Evolutionary conservation across 2,113 vertebrate species (phyloP), one percentile per base, ranked within the genome.

Genomic region (Periophthalmus modestus): DNA sequence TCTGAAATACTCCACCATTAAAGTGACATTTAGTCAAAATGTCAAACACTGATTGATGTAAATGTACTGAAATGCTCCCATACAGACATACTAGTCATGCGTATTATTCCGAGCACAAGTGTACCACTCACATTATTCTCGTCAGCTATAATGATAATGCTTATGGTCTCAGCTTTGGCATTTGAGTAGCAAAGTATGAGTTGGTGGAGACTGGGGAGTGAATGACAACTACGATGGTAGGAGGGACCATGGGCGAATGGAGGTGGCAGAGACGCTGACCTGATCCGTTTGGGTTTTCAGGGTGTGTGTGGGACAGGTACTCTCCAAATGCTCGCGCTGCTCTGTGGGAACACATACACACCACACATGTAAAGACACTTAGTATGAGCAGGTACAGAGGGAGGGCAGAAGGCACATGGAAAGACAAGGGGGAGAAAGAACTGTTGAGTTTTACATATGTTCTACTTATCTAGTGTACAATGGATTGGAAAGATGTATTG

Each of bases 281-380:
- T 97, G 97, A 97, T 89, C 96, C 96, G 85, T 97, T 97, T 78
- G 92, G 91, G 86, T 93, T 94, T 83, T 99, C 96, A 11, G 96
- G 96, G 85, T 98, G 96, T 81, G 94, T 95, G 92, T 98, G 97
- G 73, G 97, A 98, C 91, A 98, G 95, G 87, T 98, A 98, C 82
- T 99, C 97, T 93, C 97, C 97, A 87, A 99, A 99, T 79, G 96
- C 96, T 91, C 95, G 93, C 21, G 97, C 97, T 85, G 97, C 97
- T 95, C 97, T 99, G 94, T 90, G 85, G 87, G 72, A 23, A 89
- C 78, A 88, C 87, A 87, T 78, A 86, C 71, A 82, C 72, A 90
- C n/a, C 71, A 84, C 76, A 82, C 84, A 85, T 67, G 82, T 71
- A 88, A 72, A 81, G 77, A 88, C 83, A 78, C 89, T 84, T 86